A percentile compares a stretch with the other conserved stretches of the same genome.
phyloP scores from a whole-genome alignment of 2,888 invertebrate species.

The Pharmacophagus antenor region DNA sequence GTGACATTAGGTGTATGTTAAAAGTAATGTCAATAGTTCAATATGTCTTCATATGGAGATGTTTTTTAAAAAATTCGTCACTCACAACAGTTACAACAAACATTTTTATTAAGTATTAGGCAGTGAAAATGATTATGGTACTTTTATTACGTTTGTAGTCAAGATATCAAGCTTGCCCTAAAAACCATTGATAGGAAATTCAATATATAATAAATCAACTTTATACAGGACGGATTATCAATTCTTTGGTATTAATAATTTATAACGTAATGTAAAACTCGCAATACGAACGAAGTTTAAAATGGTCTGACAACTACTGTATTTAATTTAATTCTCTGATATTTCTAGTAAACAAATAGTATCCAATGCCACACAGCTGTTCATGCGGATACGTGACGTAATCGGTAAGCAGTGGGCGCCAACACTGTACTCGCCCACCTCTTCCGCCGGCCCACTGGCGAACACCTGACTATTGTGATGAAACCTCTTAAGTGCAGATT shows the following conservation, averaged over 20 bases:
- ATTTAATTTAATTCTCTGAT: not conserved
- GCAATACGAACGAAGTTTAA: too few species aligned
- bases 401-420: conserved; percentile 63
- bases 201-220: too few species aligned
- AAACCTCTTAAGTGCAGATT: conserved; percentile 50
- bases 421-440: conserved; percentile 67
- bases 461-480: conserved; percentile 59
- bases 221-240: too few species aligned
- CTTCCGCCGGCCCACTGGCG: conserved; percentile 63
- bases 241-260: too few species aligned
- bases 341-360: conserved; percentile 33
- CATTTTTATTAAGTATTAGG: too few species aligned
- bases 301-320: too few species aligned
- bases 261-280: too few species aligned
- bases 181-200: too few species aligned
- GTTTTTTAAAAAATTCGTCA: not conserved
- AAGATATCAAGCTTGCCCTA: too few species aligned
- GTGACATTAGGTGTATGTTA: not conserved
- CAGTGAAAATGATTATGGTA: too few species aligned
- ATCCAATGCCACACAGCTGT: conserved; percentile 57
- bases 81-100: too few species aligned
- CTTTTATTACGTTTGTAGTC: too few species aligned
- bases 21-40: not conserved
- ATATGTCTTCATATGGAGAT: not conserved
- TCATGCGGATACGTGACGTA: conserved; percentile 68